Conservation (phyloP, 2,797 vertebrate species). For the Pipistrellus kuhlii region DNA sequence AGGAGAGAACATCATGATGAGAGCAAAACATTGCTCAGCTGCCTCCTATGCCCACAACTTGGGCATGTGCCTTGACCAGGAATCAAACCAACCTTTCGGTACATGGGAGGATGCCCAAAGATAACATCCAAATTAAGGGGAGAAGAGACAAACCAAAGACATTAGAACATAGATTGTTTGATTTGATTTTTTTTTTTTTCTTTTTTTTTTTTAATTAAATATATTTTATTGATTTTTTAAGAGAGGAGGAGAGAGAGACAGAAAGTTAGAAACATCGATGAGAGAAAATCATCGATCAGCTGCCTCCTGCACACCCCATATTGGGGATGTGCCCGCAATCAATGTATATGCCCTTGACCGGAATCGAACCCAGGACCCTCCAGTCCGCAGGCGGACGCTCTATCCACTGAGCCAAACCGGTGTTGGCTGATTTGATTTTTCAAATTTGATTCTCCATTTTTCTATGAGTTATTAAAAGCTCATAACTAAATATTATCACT, state of each 20-base stretch:
- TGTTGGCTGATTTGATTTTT: not conserved
- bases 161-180: not conserved
- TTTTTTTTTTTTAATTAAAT: too few relatives aligned
- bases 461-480: conserved; percentile 36
- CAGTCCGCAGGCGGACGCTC: too few relatives aligned
- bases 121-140: not conserved
- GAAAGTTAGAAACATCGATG: too few relatives aligned
- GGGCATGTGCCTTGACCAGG: not conserved
- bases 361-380: too few relatives aligned
- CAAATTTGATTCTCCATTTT: conserved; percentile 7
- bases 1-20: not conserved
- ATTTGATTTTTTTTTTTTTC: not conserved
- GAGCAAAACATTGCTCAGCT: not conserved
- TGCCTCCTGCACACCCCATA: too few relatives aligned
- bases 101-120: not conserved
- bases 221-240: too few relatives aligned
- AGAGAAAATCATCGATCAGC: too few relatives aligned
- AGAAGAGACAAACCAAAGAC: too few relatives aligned
- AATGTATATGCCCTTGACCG: too few relatives aligned
- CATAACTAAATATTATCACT: conserved; percentile 4
- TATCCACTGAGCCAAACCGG: too few relatives aligned
- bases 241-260: too few relatives aligned
- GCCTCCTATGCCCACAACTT: not conserved
- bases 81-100: not conserved
- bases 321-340: too few relatives aligned